A percentile compares a stretch with the other conserved stretches of the same genome.
Conservation (phyloP, 2,797 vertebrate species). For the Esox lucius region DNA sequence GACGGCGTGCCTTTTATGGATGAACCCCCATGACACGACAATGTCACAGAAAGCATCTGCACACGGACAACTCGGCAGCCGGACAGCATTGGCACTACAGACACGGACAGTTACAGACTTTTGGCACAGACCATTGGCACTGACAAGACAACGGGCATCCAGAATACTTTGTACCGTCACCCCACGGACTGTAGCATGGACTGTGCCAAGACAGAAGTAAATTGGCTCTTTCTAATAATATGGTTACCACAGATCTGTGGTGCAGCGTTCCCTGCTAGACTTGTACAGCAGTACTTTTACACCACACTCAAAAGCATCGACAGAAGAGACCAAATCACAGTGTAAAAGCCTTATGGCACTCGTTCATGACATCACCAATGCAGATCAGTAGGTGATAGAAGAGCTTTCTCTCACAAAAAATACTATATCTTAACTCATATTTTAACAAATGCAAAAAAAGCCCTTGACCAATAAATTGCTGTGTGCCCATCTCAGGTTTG, state of each 20-base stretch:
- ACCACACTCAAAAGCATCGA: slow-evolving; percentile 18
- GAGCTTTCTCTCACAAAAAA: not conserved
- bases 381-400: not conserved
- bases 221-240: not conserved
- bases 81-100: not conserved
- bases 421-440: too few relatives aligned
- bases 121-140: not conserved
- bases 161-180: not conserved
- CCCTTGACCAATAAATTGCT: not conserved
- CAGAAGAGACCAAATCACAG: slow-evolving; percentile 45
- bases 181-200: not conserved
- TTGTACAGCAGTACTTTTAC: not conserved
- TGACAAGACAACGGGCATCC: not conserved
- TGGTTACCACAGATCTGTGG: not conserved
- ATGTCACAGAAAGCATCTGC: not conserved
- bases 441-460: not conserved
- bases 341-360: slow-evolving; percentile 56
- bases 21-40: not conserved
- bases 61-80: not conserved
- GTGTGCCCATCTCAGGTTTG: not conserved
- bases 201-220: not conserved
- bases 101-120: not conserved
- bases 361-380: slow-evolving; percentile 14
- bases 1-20: not conserved
- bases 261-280: not conserved